phyloP scores from a whole-genome alignment of 2,113 vertebrate species.

The Lagopus muta region DNA sequence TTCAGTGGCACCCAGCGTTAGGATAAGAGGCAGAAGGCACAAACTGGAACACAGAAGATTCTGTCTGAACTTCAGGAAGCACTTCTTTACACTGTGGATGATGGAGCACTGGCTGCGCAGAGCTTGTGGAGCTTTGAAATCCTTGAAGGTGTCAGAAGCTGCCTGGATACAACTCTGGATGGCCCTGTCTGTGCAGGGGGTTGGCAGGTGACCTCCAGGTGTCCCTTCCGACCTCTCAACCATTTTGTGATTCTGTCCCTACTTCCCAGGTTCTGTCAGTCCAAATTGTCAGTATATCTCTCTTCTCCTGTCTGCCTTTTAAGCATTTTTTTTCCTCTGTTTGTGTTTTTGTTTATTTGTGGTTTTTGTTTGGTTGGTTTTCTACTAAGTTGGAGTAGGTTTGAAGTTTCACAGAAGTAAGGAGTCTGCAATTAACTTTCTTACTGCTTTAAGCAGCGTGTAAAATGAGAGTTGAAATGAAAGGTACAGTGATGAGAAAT shows the following conservation, averaged over 20 bases:
- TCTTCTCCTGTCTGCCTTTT: constrained; percentile 18
- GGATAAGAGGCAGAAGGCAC: not conserved
- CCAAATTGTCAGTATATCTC: not conserved
- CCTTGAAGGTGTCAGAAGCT: not conserved
- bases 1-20: not conserved
- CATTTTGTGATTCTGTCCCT: not conserved
- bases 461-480: not conserved
- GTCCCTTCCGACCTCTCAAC: not conserved
- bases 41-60: not conserved
- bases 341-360: not conserved
- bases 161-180: not conserved
- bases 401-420: constrained; percentile 12
- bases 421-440: not conserved
- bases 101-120: not conserved
- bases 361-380: not conserved
- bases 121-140: not conserved
- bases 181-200: not conserved
- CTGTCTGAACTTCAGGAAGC: not conserved
- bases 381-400: not conserved
- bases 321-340: not conserved
- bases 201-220: not conserved
- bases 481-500: constrained; percentile 2
- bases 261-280: not conserved
- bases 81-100: not conserved
- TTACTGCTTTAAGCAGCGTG: not conserved